Base-by-base conservation (phyloP, 2,113 vertebrate genomes). In the Okapia johnstoni region DNA sequence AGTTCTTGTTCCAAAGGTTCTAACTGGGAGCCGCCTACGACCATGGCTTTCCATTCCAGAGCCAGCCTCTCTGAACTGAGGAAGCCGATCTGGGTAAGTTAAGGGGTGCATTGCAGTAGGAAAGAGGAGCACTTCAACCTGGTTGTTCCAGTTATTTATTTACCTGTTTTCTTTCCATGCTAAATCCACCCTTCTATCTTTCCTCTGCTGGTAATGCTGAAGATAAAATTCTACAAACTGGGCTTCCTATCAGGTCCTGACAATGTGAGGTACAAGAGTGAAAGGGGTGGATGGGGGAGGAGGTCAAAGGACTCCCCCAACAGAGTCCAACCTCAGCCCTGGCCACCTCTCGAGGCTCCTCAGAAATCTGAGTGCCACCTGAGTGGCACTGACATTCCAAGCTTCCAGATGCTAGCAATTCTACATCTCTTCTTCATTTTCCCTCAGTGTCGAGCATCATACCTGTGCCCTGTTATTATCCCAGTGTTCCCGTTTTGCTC, bases 271-370 rank as follows among this genome's bases (percentile, higher is more conserved):
- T 14, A 50, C 19, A 40, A 63, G 57, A 61, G 13, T 12, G 28
- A 83, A 94, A 70, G 0, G 7, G 8, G 23, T n/a, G 89, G 11
- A 6, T 26, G 25, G 3, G 10, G 3, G 1, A 81, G 2, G 4
- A 33, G 11, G 17, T 21, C 6, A 16, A 30, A 80, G 33, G 55
- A 21, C 28, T 54, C 33, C 13, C 15, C 55, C 10, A n/a, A 16
- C 60, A 63, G 40, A 33, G 15, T 11, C 36, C 21, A 46, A 30
- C 15, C 26, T 48, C 40, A 58, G 54, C 19, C 28, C 26, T 25
- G 0, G 28, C 1, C 36, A 28, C 33, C 36, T 43, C 55, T 26
- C 1, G 2, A 7, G 1, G 0, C 60, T 76, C 36, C 80, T 9
- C 15, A 6, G 33, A 66, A 83, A 83, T 36, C 79, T 85, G 28